These are phyloP conservation scores for Sandelia bainsii DNA, from an alignment of 2,797 vertebrate species.

Conservation along the genomic window DNA sequence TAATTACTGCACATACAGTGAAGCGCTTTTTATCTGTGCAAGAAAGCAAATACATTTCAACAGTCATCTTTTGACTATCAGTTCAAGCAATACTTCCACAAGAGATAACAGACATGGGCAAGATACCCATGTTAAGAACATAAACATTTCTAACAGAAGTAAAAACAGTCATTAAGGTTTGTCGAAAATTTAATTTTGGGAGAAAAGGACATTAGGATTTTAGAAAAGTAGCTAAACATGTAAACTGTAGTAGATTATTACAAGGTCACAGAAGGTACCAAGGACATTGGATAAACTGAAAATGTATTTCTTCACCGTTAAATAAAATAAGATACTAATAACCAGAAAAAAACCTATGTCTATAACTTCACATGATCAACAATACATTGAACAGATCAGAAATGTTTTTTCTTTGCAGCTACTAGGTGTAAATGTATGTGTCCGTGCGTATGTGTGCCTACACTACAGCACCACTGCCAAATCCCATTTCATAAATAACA, in stretches of 20 bases:
- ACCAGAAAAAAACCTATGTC: background rate
- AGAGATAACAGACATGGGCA: too few relatives aligned
- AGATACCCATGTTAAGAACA: too few relatives aligned
- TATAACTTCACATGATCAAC: background rate
- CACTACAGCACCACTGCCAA: conserved; percentile 17
- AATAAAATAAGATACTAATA: background rate
- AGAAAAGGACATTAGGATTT: too few relatives aligned
- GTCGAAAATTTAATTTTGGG: too few relatives aligned
- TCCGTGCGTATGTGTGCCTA: conserved; percentile 14
- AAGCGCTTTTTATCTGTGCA: too few relatives aligned
- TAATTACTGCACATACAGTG: too few relatives aligned
- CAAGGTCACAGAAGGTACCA: too few relatives aligned
- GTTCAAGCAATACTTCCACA: too few relatives aligned
- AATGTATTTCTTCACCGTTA: background rate
- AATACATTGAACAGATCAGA: background rate
- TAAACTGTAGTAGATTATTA: conserved; percentile 13
- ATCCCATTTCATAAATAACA: conserved; percentile 53
- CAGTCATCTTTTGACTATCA: too few relatives aligned
- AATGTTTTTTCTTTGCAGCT: conserved; percentile 21
- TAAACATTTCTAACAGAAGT: background rate
- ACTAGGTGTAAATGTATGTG: conserved; percentile 1
- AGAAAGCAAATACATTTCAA: too few relatives aligned
- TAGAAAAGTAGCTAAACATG: background rate
- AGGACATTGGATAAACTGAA: background rate
- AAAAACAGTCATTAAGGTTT: too few relatives aligned